phyloP scores from a whole-genome alignment of 2,797 vertebrate genomes.

The Eulemur rubriventer region DNA sequence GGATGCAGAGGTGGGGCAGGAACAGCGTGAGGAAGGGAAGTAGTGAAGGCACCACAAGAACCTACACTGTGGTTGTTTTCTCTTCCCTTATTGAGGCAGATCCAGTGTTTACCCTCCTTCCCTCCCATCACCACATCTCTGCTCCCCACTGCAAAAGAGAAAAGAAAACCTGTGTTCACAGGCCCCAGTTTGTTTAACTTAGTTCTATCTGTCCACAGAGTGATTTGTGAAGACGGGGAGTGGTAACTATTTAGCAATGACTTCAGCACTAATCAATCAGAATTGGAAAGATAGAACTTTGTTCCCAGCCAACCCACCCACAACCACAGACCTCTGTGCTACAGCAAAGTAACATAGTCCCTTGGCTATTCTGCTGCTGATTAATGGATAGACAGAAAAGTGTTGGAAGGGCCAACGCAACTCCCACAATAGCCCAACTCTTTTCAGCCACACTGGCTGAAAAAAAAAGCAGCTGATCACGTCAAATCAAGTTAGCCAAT shows the following conservation, averaged over 20 bases:
- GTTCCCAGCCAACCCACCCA: slow-evolving; percentile 1
- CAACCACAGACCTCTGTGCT: slow-evolving; percentile 30
- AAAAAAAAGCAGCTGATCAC: neutral
- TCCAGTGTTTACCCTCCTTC: neutral
- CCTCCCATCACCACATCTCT: neutral
- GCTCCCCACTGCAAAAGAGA: neutral
- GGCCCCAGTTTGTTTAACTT: neutral
- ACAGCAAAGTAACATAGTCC: neutral
- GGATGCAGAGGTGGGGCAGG: neutral
- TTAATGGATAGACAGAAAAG: slow-evolving; percentile 26
- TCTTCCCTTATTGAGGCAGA: neutral
- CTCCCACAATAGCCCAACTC: neutral
- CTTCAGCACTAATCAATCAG: slow-evolving; percentile 49
- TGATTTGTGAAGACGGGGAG: neutral
- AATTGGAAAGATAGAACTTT: slow-evolving; percentile 36
- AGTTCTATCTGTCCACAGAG: neutral
- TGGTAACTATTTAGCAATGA: slow-evolving; percentile 49
- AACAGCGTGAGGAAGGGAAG: neutral
- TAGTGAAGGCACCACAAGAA: neutral
- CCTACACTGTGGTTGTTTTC: neutral
- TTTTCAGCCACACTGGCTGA: slow-evolving; percentile 46
- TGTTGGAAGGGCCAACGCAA: neutral
- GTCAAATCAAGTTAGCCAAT: slow-evolving; percentile 51
- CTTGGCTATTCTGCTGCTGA: slow-evolving; percentile 28
- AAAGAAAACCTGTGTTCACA: neutral